Base-by-base conservation (phyloP, 2,888 invertebrate genomes). In the Ectemnius lituratus region DNA sequence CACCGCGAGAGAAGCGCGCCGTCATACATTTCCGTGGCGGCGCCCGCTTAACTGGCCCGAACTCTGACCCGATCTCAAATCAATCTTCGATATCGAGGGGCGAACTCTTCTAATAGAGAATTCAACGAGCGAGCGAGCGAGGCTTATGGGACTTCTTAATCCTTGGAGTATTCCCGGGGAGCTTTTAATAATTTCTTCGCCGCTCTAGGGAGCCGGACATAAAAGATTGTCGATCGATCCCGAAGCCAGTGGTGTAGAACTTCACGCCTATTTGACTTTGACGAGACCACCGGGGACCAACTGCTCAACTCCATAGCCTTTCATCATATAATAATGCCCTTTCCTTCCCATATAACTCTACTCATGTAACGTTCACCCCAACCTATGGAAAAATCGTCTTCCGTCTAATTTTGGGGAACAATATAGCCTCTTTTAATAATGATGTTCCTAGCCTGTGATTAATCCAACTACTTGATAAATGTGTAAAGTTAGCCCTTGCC, bases 61-160 rank as follows among this genome's bases (percentile, higher is more conserved):
- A 52, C 52, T 52, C 52, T 13, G 52, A 52, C n/a, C 52, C n/a
- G 52, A 52, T 52, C 52, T 52, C 52, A 14, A 52, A 52, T 52
- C 52, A 52, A 52, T 52, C 52, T 52, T 52, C 52, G 52, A 52
- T 52, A 52, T 16, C 52, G 16, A 16, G 14, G 37, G 52, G 14
- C 14, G 5, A 52, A 52, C n/a, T 52, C 52, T 14, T 14, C 52
- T 52, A 52, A 52, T 52, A 52, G 52, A 52, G 16, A 52, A 52
- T 52, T 52, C 52, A 52, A 14, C 14, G 52, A 52, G 16, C 37
- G 37, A 37, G 37, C 37, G 37, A 37, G 37, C 37, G 5, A 52
- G n/a, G n/a, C 52, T 52, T 16, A 16, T 52, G n/a, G 52, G 14
- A 16, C 52, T 14, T 16, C 14, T 52, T 52, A 52, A 52, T 52